Percentiles rank a stretch among this genome's conserved stretches.
Conservation (phyloP, 2,888 invertebrate genomes). For the Eucera pruinosa region DNA sequence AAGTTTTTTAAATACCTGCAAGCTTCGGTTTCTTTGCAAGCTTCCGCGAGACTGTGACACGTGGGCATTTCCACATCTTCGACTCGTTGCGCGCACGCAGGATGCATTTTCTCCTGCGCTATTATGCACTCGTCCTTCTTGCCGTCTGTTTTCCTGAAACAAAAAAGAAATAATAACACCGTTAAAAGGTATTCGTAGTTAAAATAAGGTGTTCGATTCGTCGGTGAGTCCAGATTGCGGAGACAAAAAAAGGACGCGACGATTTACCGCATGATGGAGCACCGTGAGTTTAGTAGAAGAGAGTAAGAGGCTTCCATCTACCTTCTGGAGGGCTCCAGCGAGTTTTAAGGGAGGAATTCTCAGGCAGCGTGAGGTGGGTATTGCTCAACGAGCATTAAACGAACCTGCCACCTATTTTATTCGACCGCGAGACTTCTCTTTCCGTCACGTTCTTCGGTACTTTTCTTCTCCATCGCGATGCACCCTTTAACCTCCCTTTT, state of each 20-base stretch:
- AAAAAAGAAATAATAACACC: conserved; percentile 40
- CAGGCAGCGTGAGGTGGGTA: conserved; percentile 42
- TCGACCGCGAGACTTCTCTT: conserved; percentile 49
- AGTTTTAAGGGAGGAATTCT: conserved; percentile 40
- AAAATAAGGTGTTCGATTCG: conserved; percentile 18
- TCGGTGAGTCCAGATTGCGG: conserved; percentile 17
- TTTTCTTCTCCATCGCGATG: not conserved
- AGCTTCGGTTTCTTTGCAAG: conserved; percentile 92
- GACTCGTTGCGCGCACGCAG: conserved; percentile 93
- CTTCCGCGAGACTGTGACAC: conserved; percentile 93
- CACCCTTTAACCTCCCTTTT: not conserved
- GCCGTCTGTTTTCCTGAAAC: conserved; percentile 92
- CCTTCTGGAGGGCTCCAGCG: conserved; percentile 30
- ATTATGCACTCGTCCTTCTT: conserved; percentile 94
- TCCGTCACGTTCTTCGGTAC: conserved; percentile 56
- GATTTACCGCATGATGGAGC: conserved; percentile 64
- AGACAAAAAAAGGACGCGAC: conserved; percentile 54
- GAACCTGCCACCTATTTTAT: conserved; percentile 69
- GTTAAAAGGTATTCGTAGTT: too few relatives aligned
- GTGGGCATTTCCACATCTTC: conserved; percentile 91
- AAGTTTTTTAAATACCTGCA: too few relatives aligned
- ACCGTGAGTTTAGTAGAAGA: conserved; percentile 47
- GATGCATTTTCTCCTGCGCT: conserved; percentile 95
- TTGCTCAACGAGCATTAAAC: conserved; percentile 70
- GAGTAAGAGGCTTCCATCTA: conserved; percentile 20